Evolutionary conservation across 2,797 vertebrate species (phyloP).

Genomic region (Tauraco hartlaubi): DNA sequence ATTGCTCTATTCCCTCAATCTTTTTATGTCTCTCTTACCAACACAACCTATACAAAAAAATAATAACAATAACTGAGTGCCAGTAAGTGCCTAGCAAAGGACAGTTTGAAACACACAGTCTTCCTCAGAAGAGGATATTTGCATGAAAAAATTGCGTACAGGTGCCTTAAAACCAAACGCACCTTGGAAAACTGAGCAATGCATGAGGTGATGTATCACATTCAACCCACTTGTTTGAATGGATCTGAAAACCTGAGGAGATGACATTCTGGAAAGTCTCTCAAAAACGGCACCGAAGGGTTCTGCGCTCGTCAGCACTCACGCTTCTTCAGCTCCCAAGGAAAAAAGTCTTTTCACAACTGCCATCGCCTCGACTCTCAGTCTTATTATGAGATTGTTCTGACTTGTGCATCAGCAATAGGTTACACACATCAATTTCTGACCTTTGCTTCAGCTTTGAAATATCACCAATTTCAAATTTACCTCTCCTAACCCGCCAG

Average conservation of each 20-base stretch:
- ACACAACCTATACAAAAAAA: not conserved
- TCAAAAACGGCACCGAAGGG: not conserved
- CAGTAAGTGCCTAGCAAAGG: not conserved
- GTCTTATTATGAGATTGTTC: slow-evolving; percentile 14
- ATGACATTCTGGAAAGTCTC: not conserved
- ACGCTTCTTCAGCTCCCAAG: not conserved
- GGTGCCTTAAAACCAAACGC: not conserved
- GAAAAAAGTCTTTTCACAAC: not conserved
- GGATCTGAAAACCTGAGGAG: not conserved
- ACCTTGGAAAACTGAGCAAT: not conserved
- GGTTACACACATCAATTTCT: slow-evolving; percentile 8
- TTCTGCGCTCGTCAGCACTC: not conserved
- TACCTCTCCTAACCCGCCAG: not conserved
- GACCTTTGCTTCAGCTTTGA: slow-evolving; percentile 46
- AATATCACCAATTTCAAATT: slow-evolving; percentile 36
- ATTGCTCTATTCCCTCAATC: not conserved
- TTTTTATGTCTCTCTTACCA: not conserved
- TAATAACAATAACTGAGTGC: not conserved
- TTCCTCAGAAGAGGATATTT: not conserved
- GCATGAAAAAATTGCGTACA: not conserved
- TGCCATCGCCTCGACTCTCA: not conserved
- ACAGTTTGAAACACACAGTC: not conserved
- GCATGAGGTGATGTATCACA: not conserved
- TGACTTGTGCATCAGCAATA: slow-evolving; percentile 29
- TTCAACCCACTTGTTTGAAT: not conserved